Percentiles rank a stretch among this genome's conserved stretches.
Conservation (phyloP, 2,797 vertebrate species). For the Tadarida brasiliensis region DNA sequence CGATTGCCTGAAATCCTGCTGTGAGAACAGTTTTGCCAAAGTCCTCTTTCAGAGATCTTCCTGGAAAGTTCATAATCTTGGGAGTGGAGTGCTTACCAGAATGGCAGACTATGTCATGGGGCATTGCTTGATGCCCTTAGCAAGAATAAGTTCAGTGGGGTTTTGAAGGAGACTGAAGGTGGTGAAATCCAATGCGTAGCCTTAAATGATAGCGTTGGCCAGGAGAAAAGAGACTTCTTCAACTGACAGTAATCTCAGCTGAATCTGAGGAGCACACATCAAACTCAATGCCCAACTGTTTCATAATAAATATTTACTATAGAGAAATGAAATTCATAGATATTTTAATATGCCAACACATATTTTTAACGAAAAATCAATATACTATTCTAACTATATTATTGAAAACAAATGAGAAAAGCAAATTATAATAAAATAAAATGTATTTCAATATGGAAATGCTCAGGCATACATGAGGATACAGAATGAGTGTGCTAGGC, state of each 20-base stretch:
- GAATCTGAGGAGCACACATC: neutral
- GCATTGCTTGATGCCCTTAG: neutral
- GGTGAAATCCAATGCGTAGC: neutral
- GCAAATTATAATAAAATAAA: neutral
- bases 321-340: neutral
- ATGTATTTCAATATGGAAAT: neutral
- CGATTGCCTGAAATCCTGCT: neutral
- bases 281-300: neutral
- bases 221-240: neutral
- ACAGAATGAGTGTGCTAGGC: neutral
- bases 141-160: neutral
- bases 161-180: neutral
- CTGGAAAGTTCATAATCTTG: neutral
- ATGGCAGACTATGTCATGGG: neutral
- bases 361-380: constrained; percentile 38
- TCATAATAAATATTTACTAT: neutral
- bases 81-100: neutral
- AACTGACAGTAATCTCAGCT: neutral
- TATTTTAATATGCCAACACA: neutral
- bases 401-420: neutral
- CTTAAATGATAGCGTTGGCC: too few relatives aligned
- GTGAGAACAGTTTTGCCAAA: neutral
- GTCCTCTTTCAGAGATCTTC: neutral
- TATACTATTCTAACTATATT: neutral
- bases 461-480: neutral